These are phyloP conservation scores for Epizoanthus stellaris DNA, from an alignment of 92 coral and sea anemone genomes.

Conservation along the genomic window DNA sequence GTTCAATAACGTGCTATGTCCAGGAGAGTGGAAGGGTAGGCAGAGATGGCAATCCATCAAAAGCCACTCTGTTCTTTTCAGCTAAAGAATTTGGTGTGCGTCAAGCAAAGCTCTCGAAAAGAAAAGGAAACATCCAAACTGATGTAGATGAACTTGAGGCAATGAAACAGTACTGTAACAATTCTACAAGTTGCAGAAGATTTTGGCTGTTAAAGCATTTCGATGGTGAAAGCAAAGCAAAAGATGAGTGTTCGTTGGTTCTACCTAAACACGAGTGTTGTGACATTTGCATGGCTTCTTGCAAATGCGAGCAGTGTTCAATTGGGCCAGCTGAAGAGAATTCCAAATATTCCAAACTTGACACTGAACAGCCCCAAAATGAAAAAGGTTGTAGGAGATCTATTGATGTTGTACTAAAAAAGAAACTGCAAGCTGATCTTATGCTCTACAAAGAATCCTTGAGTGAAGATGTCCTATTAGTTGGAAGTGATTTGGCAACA, in stretches of 20 bases:
- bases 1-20: slow-evolving; percentile 25
- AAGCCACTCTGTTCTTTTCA: slow-evolving; percentile 46
- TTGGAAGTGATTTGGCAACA: slow-evolving; percentile 41
- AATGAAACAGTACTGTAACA: slow-evolving; percentile 18
- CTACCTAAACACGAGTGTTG: slow-evolving; percentile 54
- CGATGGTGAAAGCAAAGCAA: slow-evolving; percentile 42
- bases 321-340: neutral
- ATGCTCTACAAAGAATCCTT: slow-evolving; percentile 20
- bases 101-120: slow-evolving; percentile 23
- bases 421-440: slow-evolving; percentile 4
- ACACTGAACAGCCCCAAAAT: neutral
- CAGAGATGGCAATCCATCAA: slow-evolving; percentile 46
- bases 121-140: neutral
- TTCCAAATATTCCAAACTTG: no score
- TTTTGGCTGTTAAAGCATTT: slow-evolving; percentile 46
- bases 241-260: slow-evolving; percentile 26
- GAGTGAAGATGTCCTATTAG: slow-evolving; percentile 25
- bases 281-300: slow-evolving; percentile 46
- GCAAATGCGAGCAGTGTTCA: slow-evolving; percentile 36
- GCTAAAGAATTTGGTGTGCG: slow-evolving; percentile 44
- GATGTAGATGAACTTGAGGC: slow-evolving; percentile 23
- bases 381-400: slow-evolving; percentile 7
- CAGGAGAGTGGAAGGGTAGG: slow-evolving; percentile 51
- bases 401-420: slow-evolving; percentile 2
- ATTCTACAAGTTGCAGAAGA: slow-evolving; percentile 35